These are phyloP conservation scores for Cydia amplana DNA, from an alignment of 1,140 invertebrate species.

Conservation along the genomic window DNA sequence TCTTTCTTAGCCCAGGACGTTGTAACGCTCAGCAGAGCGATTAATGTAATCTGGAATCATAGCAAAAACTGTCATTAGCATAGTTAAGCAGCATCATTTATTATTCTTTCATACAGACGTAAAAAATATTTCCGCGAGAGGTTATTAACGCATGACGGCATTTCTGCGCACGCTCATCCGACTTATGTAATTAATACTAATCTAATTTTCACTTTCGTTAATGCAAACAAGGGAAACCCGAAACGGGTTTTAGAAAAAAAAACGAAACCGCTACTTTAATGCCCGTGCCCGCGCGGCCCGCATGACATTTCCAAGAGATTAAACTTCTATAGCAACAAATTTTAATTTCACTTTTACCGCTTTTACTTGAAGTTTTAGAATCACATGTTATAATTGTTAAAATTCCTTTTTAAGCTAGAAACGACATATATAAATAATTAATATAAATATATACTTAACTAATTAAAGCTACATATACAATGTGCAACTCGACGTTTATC, in stretches of 20 bases:
- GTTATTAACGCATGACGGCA: constrained; percentile 17
- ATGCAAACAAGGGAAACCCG: constrained; percentile 55
- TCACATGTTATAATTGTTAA: background rate
- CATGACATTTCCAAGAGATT: constrained; percentile 65
- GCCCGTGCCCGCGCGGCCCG: constrained; percentile 48
- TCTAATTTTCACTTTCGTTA: constrained; percentile 55
- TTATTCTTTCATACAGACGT: constrained; percentile 15
- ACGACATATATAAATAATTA: background rate
- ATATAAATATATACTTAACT: background rate
- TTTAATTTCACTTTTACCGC: constrained; percentile 74
- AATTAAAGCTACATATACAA: background rate
- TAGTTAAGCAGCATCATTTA: constrained; percentile 22
- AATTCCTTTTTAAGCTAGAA: constrained; percentile 1
- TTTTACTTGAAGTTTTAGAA: constrained; percentile 60
- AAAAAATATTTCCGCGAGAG: constrained; percentile 16
- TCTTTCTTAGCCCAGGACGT: constrained; percentile 60
- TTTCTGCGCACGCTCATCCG: constrained; percentile 9
- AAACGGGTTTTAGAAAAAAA: constrained; percentile 61
- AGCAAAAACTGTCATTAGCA: constrained; percentile 32
- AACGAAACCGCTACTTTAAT: constrained; percentile 41
- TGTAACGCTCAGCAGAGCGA: constrained; percentile 58
- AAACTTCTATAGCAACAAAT: constrained; percentile 60
- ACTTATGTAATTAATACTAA: constrained; percentile 34
- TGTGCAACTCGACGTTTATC: background rate
- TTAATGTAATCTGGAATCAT: constrained; percentile 62